These are phyloP conservation scores for Premnoplex brunnescens DNA, from an alignment of 2,797 vertebrate genomes.

Conservation along the genomic window DNA sequence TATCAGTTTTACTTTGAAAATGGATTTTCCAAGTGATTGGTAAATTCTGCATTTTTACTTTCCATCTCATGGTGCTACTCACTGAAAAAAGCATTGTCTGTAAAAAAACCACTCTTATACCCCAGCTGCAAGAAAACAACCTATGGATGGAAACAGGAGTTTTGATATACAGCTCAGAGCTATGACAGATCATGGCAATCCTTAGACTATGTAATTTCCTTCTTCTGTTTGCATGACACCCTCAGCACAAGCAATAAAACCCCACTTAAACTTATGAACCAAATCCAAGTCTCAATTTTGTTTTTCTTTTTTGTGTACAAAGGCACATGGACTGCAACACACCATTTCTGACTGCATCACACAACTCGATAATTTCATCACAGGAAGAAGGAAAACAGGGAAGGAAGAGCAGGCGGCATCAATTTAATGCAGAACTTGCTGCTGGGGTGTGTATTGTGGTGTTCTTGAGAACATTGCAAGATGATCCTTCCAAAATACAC, in stretches of 20 bases:
- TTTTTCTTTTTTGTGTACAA: neutral
- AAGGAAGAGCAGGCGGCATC: rapidly evolving
- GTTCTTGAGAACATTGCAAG: neutral
- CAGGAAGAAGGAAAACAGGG: neutral
- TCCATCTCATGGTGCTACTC: neutral
- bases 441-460: rapidly evolving
- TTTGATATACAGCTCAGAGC: neutral
- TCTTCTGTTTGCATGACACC: neutral
- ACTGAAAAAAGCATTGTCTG: neutral
- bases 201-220: neutral
- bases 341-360: neutral
- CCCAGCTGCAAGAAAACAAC: neutral
- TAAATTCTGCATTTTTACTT: neutral
- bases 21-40: neutral
- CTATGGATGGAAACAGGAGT: neutral
- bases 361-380: neutral
- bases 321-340: neutral
- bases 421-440: rapidly evolving
- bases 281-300: neutral
- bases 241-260: neutral
- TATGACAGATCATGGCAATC: neutral
- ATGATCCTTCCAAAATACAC: neutral
- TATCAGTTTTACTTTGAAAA: neutral
- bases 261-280: neutral
- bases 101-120: neutral